A percentile compares a stretch with the other conserved stretches of the same genome.
These are phyloP conservation scores for Jacana jacana DNA, from an alignment of 2,113 vertebrate species.

Conservation along the genomic window DNA sequence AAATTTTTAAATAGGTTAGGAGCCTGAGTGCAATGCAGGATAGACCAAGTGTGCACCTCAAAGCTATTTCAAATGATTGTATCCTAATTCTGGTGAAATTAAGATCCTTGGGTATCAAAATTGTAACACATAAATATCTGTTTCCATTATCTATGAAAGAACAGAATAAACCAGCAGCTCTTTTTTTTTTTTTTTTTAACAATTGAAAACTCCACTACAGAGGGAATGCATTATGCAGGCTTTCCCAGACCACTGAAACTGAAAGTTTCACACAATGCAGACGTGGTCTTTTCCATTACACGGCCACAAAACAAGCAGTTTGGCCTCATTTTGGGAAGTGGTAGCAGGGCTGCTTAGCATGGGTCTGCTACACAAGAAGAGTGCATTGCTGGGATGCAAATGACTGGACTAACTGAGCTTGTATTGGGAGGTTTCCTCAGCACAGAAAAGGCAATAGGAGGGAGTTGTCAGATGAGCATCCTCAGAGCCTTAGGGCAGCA, in stretches of 20 bases:
- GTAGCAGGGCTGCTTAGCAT: background rate
- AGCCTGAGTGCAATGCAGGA: background rate
- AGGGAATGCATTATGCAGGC: background rate
- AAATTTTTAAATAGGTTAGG: background rate
- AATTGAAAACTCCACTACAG: background rate
- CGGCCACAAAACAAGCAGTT: background rate
- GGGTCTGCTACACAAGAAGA: background rate
- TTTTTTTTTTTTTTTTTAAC: background rate
- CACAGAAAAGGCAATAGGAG: background rate
- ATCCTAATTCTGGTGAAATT: conserved; percentile 56
- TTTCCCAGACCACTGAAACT: conserved; percentile 16
- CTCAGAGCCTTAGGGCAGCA: background rate
- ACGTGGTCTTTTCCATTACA: background rate
- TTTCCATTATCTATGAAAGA: conserved; percentile 57
- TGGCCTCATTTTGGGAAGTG: background rate
- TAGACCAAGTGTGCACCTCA: conserved; percentile 15
- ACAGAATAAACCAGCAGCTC: conserved; percentile 33
- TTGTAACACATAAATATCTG: conserved; percentile 15
- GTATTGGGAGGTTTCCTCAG: background rate
- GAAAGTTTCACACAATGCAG: background rate
- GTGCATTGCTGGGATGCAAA: background rate
- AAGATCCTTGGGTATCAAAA: conserved; percentile 13
- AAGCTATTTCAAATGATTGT: conserved; percentile 33
- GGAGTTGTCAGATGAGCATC: background rate
- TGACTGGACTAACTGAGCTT: background rate